Percentiles rank a stretch among this genome's conserved stretches.
phyloP scores from a whole-genome alignment of 2,888 invertebrate species.

The Dynastes grantii region DNA sequence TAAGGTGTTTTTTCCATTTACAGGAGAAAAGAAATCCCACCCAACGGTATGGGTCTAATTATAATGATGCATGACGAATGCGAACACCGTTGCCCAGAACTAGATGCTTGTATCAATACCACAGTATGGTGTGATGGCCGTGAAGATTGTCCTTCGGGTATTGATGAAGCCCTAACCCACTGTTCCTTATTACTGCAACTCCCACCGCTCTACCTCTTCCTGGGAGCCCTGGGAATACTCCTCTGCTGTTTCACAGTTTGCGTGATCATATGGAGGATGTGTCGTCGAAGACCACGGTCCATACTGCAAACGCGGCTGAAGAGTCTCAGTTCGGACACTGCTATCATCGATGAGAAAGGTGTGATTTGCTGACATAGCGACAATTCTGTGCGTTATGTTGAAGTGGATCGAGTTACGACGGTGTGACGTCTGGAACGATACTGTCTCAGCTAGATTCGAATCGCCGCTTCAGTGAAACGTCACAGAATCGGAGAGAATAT shows the following conservation, averaged over 20 bases:
- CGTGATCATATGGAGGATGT: constrained; percentile 65
- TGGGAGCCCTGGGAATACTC: constrained; percentile 70
- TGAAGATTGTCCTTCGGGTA: constrained; percentile 85
- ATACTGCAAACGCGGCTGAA: constrained; percentile 86
- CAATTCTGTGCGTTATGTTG: constrained; percentile 94
- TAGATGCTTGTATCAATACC: constrained; percentile 86
- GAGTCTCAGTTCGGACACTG: constrained; percentile 85
- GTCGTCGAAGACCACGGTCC: constrained; percentile 79
- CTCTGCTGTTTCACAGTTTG: constrained; percentile 62
- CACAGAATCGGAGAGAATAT: constrained; percentile 63
- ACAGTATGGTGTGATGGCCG: constrained; percentile 88
- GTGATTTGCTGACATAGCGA: constrained; percentile 97
- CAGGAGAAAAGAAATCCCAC: constrained; percentile 73
- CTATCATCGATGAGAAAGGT: constrained; percentile 89
- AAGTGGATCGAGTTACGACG: constrained; percentile 91
- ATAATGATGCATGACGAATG: constrained; percentile 79
- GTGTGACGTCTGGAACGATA: constrained; percentile 78
- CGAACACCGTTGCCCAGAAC: constrained; percentile 82
- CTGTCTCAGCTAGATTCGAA: constrained; percentile 45
- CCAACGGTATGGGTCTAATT: constrained; percentile 74
- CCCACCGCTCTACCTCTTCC: constrained; percentile 81
- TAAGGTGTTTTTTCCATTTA: constrained; percentile 10
- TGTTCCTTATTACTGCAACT: constrained; percentile 85
- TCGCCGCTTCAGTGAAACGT: constrained; percentile 59
- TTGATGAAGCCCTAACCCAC: constrained; percentile 85